Evolutionary conservation across 64 coral and sea anemone genomes (phyloP).

Genomic region (Anthopleura sola): DNA sequence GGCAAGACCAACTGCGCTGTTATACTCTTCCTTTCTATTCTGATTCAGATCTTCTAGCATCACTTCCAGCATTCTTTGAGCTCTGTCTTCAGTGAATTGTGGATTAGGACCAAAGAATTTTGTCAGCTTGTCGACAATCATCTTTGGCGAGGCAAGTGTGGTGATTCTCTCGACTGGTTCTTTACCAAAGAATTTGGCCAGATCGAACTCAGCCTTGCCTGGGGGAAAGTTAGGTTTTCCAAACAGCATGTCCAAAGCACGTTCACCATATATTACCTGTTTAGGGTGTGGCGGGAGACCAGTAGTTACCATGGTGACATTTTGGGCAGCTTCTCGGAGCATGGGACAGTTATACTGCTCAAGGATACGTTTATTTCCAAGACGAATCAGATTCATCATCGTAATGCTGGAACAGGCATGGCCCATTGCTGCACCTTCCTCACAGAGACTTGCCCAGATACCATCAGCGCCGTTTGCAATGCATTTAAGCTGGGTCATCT

Average conservation of each 20-base stretch:
- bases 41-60: conserved; percentile 73
- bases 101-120: conserved; percentile 52
- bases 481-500: conserved; percentile 50
- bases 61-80: conserved; percentile 48
- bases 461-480: conserved; percentile 66
- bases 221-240: conserved; percentile 36
- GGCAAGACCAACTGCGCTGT: conserved; percentile 50
- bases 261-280: conserved; percentile 60
- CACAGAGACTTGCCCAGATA: conserved; percentile 67
- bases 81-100: conserved; percentile 60
- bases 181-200: conserved; percentile 71
- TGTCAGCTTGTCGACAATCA: conserved; percentile 52
- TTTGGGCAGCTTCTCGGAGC: conserved; percentile 43
- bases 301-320: conserved; percentile 38
- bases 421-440: conserved; percentile 76
- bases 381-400: conserved; percentile 70
- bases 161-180: conserved; percentile 62
- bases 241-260: conserved; percentile 78
- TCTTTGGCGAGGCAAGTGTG: conserved; percentile 54
- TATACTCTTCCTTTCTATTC: conserved; percentile 74
- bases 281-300: conserved; percentile 34
- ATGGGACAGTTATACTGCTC: conserved; percentile 47
- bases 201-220: conserved; percentile 45
- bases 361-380: conserved; percentile 68
- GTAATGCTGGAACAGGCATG: conserved; percentile 53